Evolutionary conservation across 2,113 vertebrate genomes (phyloP).

Genomic region (Cichladusa arquata): DNA sequence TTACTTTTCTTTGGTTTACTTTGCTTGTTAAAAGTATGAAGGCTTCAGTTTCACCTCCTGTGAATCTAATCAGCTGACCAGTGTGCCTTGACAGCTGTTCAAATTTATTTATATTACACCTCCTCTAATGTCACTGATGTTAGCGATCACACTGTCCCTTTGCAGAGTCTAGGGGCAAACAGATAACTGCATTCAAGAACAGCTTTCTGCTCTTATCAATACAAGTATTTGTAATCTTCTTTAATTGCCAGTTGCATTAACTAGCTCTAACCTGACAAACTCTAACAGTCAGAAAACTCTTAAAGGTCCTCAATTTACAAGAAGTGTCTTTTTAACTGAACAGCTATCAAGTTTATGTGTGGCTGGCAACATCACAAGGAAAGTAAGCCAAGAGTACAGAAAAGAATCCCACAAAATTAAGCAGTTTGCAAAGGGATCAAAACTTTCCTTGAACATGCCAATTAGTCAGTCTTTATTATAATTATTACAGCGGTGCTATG

Average conservation of each 20-base stretch:
- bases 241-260: background rate
- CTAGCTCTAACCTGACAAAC: background rate
- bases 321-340: background rate
- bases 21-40: background rate
- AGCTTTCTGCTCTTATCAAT: background rate
- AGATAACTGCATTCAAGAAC: background rate
- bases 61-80: slow-evolving; percentile 45
- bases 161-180: background rate
- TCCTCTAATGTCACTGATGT: slow-evolving; percentile 74
- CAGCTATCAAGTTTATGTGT: background rate
- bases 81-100: slow-evolving; percentile 76
- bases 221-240: background rate
- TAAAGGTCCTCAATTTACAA: background rate
- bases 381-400: background rate
- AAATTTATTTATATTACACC: slow-evolving; percentile 70
- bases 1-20: background rate
- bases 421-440: background rate
- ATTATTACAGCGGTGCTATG: background rate
- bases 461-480: background rate
- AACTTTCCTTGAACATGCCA: background rate
- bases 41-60: slow-evolving; percentile 17
- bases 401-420: background rate
- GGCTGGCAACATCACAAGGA: background rate
- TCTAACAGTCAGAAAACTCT: background rate
- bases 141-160: background rate